Evolutionary conservation across 2,113 vertebrate genomes (phyloP).

Genomic region (Alethe diademata): DNA sequence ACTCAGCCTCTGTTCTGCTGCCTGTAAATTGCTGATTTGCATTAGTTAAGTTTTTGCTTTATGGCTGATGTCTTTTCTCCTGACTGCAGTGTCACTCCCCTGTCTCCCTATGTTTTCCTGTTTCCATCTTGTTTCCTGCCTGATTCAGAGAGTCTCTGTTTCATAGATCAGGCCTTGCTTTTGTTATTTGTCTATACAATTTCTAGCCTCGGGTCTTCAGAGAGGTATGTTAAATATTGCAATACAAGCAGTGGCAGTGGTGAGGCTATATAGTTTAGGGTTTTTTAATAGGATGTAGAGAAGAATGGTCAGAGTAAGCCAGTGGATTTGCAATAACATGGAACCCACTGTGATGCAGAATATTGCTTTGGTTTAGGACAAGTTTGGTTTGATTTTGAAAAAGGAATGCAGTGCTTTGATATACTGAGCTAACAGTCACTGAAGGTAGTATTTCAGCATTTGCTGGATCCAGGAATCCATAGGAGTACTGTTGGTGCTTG

Average conservation of each 20-base stretch:
- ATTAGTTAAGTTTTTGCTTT: background rate
- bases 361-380: background rate
- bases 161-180: background rate
- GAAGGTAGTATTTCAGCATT: background rate
- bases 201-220: background rate
- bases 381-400: background rate
- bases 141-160: background rate
- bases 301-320: background rate
- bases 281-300: background rate
- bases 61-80: background rate
- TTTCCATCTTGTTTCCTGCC: background rate
- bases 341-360: background rate
- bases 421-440: background rate
- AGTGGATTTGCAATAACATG: background rate
- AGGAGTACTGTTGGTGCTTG: background rate
- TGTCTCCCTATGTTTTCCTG: background rate
- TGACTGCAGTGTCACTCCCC: background rate
- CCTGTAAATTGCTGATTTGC: background rate
- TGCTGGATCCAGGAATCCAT: background rate
- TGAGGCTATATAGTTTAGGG: background rate
- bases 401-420: background rate
- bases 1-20: background rate
- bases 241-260: background rate
- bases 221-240: background rate
- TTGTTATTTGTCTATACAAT: background rate